phyloP scores from a whole-genome alignment of 2,113 vertebrate genomes.

The Numenius arquata region DNA sequence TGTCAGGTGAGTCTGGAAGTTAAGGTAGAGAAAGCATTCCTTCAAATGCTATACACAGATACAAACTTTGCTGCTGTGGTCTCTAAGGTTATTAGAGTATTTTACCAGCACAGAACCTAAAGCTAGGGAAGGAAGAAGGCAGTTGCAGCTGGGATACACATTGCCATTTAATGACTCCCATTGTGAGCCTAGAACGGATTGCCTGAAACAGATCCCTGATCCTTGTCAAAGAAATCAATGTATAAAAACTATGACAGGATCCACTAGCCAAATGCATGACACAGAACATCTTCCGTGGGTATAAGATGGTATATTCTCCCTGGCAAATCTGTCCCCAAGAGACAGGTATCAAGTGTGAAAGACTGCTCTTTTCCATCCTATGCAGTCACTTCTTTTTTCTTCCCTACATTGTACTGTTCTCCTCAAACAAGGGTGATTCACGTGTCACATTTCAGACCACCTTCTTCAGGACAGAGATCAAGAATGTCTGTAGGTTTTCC shows the following conservation, averaged over 20 bases:
- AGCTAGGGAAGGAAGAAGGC: background rate
- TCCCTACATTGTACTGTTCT: background rate
- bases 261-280: background rate
- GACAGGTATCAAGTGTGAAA: background rate
- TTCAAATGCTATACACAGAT: no score
- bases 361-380: background rate
- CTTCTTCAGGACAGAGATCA: background rate
- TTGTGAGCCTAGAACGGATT: background rate
- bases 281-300: background rate
- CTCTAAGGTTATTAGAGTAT: no score
- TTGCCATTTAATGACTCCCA: background rate
- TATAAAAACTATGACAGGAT: background rate
- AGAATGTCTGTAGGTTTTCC: background rate
- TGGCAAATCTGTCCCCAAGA: background rate
- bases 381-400: background rate
- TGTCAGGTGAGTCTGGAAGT: background rate
- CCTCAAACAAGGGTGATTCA: background rate
- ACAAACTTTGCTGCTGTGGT: no score
- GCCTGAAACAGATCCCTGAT: background rate
- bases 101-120: background rate
- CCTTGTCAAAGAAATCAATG: background rate
- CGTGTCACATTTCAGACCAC: background rate
- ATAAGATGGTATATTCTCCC: background rate
- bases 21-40: background rate
- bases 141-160: background rate